Conservation (phyloP, 2,797 vertebrate genomes). For the Clarias laeviceps region DNA sequence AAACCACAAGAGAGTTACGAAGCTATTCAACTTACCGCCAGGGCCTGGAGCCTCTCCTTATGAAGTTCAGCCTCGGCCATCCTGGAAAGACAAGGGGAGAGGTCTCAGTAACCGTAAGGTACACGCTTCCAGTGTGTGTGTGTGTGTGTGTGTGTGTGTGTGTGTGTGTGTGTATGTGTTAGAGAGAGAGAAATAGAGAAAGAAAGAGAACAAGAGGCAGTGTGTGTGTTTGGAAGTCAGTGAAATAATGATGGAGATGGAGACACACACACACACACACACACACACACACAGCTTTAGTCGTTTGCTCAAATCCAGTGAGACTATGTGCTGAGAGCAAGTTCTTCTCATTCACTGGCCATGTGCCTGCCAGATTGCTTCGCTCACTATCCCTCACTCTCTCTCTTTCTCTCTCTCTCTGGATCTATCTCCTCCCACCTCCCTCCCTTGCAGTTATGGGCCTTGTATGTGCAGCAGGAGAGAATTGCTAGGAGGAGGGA, state of each 20-base stretch:
- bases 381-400: constrained; percentile 66
- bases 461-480: constrained; percentile 82
- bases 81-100: constrained; percentile 82
- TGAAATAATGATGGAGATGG: constrained; percentile 34
- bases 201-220: no score
- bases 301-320: constrained; percentile 73
- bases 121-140: constrained; percentile 55
- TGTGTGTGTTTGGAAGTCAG: constrained; percentile 37
- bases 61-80: constrained; percentile 98
- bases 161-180: constrained; percentile 28
- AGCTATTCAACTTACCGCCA: constrained; percentile 87
- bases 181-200: no score
- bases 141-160: no score
- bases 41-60: constrained; percentile 96
- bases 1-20: constrained; percentile 28
- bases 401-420: constrained; percentile 62
- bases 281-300: constrained; percentile 52
- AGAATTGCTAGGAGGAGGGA: constrained; percentile 77
- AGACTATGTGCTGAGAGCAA: constrained; percentile 67
- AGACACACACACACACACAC: constrained; percentile 40
- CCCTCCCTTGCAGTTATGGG: constrained; percentile 77
- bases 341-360: constrained; percentile 80
- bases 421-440: constrained; percentile 65
- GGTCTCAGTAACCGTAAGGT: constrained; percentile 65
- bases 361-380: constrained; percentile 76